phyloP scores from a whole-genome alignment of 2,797 vertebrate genomes.

The Carcharodon carcharias region DNA sequence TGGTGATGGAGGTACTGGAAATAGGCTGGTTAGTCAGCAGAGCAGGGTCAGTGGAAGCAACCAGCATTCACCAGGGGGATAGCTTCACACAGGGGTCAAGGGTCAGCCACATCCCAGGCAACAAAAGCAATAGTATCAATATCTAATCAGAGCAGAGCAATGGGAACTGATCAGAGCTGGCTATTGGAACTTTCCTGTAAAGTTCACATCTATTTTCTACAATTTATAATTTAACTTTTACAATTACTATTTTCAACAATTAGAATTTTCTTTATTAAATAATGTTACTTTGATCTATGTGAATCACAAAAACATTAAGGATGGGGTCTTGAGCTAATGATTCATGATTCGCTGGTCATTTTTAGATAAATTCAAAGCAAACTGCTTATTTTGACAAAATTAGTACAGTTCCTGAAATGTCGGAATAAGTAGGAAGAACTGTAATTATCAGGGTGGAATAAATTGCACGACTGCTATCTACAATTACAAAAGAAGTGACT shows the following conservation, averaged over 20 bases:
- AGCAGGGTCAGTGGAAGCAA: neutral
- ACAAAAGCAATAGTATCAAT: neutral
- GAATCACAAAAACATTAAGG: neutral
- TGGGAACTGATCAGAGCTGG: neutral
- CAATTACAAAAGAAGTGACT: neutral
- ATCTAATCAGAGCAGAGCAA: neutral
- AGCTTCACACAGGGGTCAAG: neutral
- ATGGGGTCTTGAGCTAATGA: no score
- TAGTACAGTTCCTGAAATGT: neutral
- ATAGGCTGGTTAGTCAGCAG: neutral
- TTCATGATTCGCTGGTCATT: neutral
- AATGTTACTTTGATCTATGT: neutral
- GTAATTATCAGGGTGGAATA: constrained; percentile 22
- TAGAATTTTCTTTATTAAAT: neutral
- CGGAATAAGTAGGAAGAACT: neutral
- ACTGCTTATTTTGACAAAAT: neutral
- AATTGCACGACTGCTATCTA: neutral
- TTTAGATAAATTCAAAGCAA: neutral
- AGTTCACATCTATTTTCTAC: neutral
- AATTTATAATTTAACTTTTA: neutral
- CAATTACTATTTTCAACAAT: neutral
- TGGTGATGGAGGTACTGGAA: neutral
- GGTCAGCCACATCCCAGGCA: neutral
- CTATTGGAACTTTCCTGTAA: neutral
- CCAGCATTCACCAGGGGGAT: neutral